These are phyloP conservation scores for Heloderma charlesbogerti DNA, from an alignment of 2,113 vertebrate genomes.

Conservation along the genomic window DNA sequence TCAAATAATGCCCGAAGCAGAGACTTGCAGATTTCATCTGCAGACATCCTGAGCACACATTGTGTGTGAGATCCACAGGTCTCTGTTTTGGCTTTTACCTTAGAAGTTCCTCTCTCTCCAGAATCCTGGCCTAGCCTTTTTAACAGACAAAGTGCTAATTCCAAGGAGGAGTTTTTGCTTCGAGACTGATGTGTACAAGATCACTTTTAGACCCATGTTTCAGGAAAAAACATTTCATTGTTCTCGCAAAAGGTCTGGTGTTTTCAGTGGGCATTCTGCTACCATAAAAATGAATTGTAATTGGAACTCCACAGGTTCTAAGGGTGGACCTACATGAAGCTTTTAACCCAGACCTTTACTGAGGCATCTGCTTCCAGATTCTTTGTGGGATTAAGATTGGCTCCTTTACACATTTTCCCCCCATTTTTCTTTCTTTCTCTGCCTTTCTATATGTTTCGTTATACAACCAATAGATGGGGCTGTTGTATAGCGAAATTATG, in stretches of 20 bases:
- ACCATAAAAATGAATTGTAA: background rate
- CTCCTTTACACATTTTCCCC: no score
- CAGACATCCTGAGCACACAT: background rate
- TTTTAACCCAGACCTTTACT: no score
- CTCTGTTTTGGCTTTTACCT: background rate
- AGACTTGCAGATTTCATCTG: background rate
- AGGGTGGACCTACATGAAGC: no score
- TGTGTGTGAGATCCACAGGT: background rate
- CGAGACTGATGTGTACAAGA: background rate
- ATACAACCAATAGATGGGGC: no score
- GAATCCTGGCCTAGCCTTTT: background rate
- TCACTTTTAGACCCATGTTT: background rate
- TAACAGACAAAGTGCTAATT: background rate
- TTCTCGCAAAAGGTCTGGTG: background rate
- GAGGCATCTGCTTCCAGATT: no score
- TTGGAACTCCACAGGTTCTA: background rate
- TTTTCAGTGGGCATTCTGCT: background rate
- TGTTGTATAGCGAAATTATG: no score
- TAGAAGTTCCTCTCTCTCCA: background rate
- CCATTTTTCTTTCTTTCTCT: no score
- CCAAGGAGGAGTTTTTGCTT: background rate
- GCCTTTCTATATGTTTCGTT: no score
- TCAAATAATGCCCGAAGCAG: background rate
- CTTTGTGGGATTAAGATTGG: no score
- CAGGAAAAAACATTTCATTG: background rate